These are phyloP conservation scores for Capreolus pygargus DNA, from an alignment of 2,113 vertebrate species.

Conservation along the genomic window DNA sequence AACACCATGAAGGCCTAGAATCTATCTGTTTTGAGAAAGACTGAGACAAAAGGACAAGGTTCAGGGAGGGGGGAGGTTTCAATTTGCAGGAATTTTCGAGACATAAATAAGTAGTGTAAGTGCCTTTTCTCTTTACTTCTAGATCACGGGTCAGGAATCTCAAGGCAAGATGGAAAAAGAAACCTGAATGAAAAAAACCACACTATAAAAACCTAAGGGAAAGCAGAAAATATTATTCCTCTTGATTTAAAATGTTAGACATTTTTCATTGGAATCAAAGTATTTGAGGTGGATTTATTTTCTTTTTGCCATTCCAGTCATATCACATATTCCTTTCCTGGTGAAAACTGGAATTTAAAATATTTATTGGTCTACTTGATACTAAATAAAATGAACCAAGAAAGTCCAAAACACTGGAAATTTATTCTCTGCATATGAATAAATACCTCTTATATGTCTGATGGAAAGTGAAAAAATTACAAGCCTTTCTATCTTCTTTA, in stretches of 20 bases:
- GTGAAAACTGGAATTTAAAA: conserved; percentile 69
- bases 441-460: neutral
- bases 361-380: conserved; percentile 9
- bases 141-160: conserved; percentile 10
- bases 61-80: conserved; percentile 31
- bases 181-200: neutral
- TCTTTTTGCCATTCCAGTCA: neutral
- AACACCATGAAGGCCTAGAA: conserved; percentile 55
- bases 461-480: neutral
- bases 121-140: conserved; percentile 7
- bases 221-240: neutral
- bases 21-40: conserved; percentile 55
- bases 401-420: conserved; percentile 32
- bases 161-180: neutral
- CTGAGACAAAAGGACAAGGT: conserved; percentile 40
- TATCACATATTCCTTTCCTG: conserved; percentile 61
- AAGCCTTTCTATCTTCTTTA: neutral
- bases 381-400: conserved; percentile 42
- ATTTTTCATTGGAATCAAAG: conserved; percentile 30
- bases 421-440: conserved; percentile 63
- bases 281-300: conserved; percentile 48
- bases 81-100: conserved; percentile 35
- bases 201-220: neutral
- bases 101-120: conserved; percentile 49
- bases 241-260: conserved; percentile 38